Evolutionary conservation across 2,797 vertebrate species (phyloP), one percentile per base, ranked within the genome.

Genomic region (Petrocephalus sullivani): DNA sequence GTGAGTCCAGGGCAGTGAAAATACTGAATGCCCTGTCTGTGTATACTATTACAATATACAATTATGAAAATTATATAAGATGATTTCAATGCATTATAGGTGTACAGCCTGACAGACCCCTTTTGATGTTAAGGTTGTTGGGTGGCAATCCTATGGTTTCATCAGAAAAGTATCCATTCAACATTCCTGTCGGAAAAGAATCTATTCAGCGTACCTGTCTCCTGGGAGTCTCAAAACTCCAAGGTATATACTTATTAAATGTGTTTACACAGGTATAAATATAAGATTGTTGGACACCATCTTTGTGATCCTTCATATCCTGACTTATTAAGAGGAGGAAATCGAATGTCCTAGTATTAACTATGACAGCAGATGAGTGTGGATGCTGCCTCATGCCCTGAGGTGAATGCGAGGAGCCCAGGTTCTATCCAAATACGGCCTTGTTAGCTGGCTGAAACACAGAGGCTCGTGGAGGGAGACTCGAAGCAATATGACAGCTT

Each of bases 241-340:
- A 10, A 67, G 89, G 91, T 89, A 84, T 60, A 85, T 71, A 89
- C 83, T 88, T 49, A 87, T 91, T 90, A 86, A 89, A 90, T 89
- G 87, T 88, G 49, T 87, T 87, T 64, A 21, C 16, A 75, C 54
- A 85, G 21, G 82, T 54, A 54, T 67, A 21, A 28, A 8, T 23
- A 60, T 58, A n/a, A 49, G 41, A 86, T 28, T 28, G 41, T 28
- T 10, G 19, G 23, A 19, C 60, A 41, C 10, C 64, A 81, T 53
- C 41, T 41, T 19, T n/a, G 51, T n/a, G 51, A 85, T 41, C 16
- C 51, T 57, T 46, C 19, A 46, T 28, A 19, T 14, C 6, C 37
- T 10, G 9, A 19, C 54, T 75, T 86, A 86, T 49, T 85, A 53
- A n/a, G n/a, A 33, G 37, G 10, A 28, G 28, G 21, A 9, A n/a